Percentiles rank a stretch among this genome's conserved stretches.
Evolutionary conservation across 2,113 vertebrate species (phyloP).

Genomic region (Calonectris borealis): DNA sequence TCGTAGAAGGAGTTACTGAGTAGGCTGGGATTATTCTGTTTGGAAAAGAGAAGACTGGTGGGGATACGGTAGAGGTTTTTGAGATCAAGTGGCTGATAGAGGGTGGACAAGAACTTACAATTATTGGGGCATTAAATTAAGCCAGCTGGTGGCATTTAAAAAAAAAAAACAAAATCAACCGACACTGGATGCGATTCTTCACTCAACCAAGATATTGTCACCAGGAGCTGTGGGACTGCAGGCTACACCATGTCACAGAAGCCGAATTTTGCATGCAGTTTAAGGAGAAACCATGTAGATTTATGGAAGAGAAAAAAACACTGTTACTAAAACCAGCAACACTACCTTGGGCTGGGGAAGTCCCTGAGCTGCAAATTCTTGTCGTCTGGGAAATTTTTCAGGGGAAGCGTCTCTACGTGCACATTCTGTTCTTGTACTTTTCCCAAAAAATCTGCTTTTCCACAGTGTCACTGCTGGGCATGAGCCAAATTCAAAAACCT

Average conservation of each 20-base stretch:
- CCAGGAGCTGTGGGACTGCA: background rate
- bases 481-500: background rate
- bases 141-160: background rate
- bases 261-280: background rate
- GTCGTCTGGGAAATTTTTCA: background rate
- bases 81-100: background rate
- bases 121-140: background rate
- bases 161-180: background rate
- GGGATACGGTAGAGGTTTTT: background rate
- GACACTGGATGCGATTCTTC: background rate
- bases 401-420: background rate
- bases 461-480: background rate
- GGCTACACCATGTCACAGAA: background rate
- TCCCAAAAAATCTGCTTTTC: background rate
- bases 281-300: background rate
- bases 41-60: background rate
- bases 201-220: background rate
- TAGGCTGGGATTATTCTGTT: background rate
- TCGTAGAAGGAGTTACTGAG: background rate
- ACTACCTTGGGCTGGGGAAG: slow-evolving; percentile 34
- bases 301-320: background rate
- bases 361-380: slow-evolving; percentile 27
- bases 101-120: background rate
- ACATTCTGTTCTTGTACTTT: slow-evolving; percentile 22
- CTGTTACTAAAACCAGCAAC: background rate